phyloP scores from a whole-genome alignment of 53 echinoderm and acorn worm species.

The Apostichopus leukothele region DNA sequence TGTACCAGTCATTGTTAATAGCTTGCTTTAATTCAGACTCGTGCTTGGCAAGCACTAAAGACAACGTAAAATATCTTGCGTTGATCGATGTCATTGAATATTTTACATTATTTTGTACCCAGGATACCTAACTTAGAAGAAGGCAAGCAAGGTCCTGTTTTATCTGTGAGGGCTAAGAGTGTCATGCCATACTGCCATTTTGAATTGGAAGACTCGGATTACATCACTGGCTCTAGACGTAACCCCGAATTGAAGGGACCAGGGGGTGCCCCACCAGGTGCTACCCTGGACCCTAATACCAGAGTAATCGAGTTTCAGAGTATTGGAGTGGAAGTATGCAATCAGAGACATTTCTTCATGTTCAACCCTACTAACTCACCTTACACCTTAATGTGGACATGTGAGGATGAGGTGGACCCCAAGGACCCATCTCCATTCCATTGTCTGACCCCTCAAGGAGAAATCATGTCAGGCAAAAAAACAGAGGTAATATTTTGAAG shows the following conservation, averaged over 20 bases:
- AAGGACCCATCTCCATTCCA: conserved; percentile 73
- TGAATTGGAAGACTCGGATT: conserved; percentile 98
- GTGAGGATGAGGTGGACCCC: conserved; percentile 91
- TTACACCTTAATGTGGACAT: conserved; percentile 87
- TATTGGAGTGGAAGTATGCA: conserved; percentile 78
- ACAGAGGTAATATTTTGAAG: conserved; percentile 62
- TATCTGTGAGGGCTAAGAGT: conserved; percentile 80
- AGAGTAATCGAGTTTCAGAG: conserved; percentile 91
- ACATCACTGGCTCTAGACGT: conserved; percentile 95
- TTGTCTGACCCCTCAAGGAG: conserved; percentile 74
- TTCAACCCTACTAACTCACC: conserved; percentile 82
- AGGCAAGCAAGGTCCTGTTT: conserved; percentile 94
- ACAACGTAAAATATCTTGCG: no score
- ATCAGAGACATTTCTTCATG: conserved; percentile 87
- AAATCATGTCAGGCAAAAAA: conserved; percentile 86
- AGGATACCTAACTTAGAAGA: conserved; percentile 86
- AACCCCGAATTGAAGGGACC: conserved; percentile 98
- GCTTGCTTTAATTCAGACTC: no score
- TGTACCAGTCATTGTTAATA: no score
- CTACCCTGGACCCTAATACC: conserved; percentile 98
- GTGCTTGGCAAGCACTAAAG: no score
- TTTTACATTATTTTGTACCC: neutral
- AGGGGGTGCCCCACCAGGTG: conserved; percentile 92
- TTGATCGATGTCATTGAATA: neutral
- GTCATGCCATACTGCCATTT: conserved; percentile 99